phyloP scores from a whole-genome alignment of 2,113 vertebrate genomes.

The Clinocottus analis region DNA sequence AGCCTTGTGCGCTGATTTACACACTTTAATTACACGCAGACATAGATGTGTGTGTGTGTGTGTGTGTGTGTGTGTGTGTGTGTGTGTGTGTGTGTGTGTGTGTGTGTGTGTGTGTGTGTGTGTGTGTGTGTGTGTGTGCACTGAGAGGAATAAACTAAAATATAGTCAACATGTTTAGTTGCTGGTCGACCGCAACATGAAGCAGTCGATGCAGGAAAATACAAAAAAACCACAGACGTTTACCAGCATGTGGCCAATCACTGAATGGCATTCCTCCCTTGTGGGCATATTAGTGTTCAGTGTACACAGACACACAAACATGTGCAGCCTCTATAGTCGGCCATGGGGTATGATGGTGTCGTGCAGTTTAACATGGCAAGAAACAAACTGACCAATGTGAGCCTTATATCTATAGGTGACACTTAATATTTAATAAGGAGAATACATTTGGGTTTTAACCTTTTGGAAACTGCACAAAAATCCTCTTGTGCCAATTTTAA shows the following conservation, averaged over 20 bases:
- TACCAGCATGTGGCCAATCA: constrained; percentile 33
- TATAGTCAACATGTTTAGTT: not conserved
- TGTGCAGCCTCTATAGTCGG: not conserved
- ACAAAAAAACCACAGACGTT: constrained; percentile 50
- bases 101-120: no score
- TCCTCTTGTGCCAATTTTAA: no score
- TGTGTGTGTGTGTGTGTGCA: no score
- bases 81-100: no score
- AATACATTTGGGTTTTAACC: not conserved
- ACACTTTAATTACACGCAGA: constrained; percentile 46
- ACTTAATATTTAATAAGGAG: not conserved
- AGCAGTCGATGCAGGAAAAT: not conserved
- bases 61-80: no score
- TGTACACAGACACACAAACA: constrained; percentile 2
- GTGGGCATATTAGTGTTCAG: not conserved
- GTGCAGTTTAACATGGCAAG: not conserved
- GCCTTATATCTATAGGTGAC: not conserved
- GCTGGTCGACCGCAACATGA: constrained; percentile 15
- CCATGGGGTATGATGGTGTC: not conserved
- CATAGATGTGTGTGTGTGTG: constrained; percentile 29
- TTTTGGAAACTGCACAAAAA: no score
- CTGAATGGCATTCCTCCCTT: constrained; percentile 15
- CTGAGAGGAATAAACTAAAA: constrained; percentile 30
- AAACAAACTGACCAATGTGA: not conserved
- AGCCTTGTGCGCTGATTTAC: constrained; percentile 16